These are phyloP conservation scores for Psylliodes chrysocephalus DNA, from an alignment of 2,888 invertebrate species.

Conservation along the genomic window DNA sequence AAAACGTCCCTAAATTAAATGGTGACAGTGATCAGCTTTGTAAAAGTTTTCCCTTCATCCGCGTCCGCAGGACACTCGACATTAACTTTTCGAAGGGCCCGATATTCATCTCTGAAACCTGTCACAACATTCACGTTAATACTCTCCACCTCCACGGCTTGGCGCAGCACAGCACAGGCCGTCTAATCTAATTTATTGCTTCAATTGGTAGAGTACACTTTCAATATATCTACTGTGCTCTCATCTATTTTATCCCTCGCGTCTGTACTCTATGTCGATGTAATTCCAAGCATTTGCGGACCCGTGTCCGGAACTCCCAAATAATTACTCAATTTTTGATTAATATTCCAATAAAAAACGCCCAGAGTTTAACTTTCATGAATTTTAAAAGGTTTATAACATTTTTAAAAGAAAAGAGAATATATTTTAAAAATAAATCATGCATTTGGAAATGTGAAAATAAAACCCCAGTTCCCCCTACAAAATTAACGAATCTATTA, in stretches of 20 bases:
- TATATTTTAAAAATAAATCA: too few species aligned
- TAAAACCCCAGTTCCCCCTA: too few species aligned
- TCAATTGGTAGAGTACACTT: constrained; percentile 17
- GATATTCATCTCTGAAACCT: constrained; percentile 16
- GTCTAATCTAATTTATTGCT: constrained; percentile 21
- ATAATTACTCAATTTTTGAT: too few species aligned
- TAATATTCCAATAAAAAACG: too few species aligned
- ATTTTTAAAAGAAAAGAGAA: too few species aligned
- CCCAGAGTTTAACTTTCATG: too few species aligned
- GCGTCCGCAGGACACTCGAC: constrained; percentile 1
- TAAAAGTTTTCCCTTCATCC: constrained; percentile 16
- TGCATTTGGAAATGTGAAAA: too few species aligned
- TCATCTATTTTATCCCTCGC: constrained; percentile 5
- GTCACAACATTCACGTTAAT: constrained; percentile 16
- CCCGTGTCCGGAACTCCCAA: not conserved
- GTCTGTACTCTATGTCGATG: not conserved
- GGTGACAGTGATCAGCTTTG: constrained; percentile 6
- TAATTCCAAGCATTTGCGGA: constrained; percentile 2
- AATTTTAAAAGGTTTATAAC: too few species aligned
- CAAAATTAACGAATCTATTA: too few species aligned
- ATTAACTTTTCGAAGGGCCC: constrained; percentile 7
- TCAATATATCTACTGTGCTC: constrained; percentile 1
- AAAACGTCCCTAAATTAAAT: constrained; percentile 12
- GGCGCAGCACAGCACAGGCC: constrained; percentile 4
- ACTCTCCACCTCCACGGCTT: constrained; percentile 1